Conservation (phyloP, 2,888 invertebrate species). For the Eilema caniola region DNA sequence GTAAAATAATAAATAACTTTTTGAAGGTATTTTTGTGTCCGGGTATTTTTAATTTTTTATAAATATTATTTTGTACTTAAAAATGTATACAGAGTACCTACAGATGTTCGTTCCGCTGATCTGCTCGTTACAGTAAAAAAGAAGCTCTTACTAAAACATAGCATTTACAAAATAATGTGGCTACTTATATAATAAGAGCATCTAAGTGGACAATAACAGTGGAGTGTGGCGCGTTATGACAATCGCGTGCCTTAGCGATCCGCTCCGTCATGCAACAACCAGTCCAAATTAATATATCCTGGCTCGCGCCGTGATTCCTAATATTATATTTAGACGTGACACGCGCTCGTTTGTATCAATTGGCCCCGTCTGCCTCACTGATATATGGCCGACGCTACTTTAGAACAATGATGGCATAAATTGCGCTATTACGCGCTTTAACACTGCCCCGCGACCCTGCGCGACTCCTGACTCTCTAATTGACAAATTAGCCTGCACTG, state of each 20-base stretch:
- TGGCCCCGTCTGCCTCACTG: slow-evolving; percentile 84
- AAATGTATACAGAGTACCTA: too few relatives aligned
- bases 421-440: slow-evolving; percentile 82
- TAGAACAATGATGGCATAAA: slow-evolving; percentile 86
- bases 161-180: slow-evolving; percentile 44
- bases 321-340: slow-evolving; percentile 88
- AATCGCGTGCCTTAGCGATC: slow-evolving; percentile 64
- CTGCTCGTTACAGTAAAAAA: not conserved
- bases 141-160: slow-evolving; percentile 32
- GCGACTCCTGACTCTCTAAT: slow-evolving; percentile 69
- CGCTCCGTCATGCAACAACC: slow-evolving; percentile 76
- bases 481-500: slow-evolving; percentile 75
- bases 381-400: slow-evolving; percentile 86
- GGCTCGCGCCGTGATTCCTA: slow-evolving; percentile 87
- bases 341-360: slow-evolving; percentile 87
- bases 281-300: slow-evolving; percentile 87
- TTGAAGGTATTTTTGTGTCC: too few relatives aligned
- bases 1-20: too few relatives aligned
- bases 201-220: slow-evolving; percentile 47
- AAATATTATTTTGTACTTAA: too few relatives aligned
- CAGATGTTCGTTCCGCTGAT: too few relatives aligned
- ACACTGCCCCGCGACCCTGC: slow-evolving; percentile 74
- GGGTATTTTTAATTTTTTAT: too few relatives aligned
- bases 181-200: slow-evolving; percentile 50
- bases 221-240: slow-evolving; percentile 46